Evolutionary conservation across 2,797 vertebrate genomes (phyloP).

Genomic region (Chromis chromis): DNA sequence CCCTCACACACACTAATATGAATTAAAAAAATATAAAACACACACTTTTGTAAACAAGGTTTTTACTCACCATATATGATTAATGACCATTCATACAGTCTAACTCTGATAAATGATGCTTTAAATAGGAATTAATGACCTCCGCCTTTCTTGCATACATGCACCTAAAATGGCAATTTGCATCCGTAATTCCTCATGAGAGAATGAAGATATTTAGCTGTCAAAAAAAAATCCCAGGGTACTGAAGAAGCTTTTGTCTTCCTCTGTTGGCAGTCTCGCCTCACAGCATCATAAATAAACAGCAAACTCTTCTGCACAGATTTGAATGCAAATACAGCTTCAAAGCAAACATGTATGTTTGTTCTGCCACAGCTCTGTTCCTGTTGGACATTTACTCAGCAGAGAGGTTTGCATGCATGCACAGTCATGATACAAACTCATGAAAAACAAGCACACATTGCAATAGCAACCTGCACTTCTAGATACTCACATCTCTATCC

Average conservation of each 20-base stretch:
- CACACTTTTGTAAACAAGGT: slow-evolving; percentile 20
- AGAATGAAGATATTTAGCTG: slow-evolving; percentile 73
- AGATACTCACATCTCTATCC: slow-evolving; percentile 73
- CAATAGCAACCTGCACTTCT: slow-evolving; percentile 47
- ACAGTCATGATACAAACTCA: slow-evolving; percentile 14
- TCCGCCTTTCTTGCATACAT: slow-evolving; percentile 18
- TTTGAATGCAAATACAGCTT: slow-evolving; percentile 21
- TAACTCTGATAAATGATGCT: slow-evolving; percentile 61
- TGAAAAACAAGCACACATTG: slow-evolving; percentile 37
- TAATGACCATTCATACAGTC: slow-evolving; percentile 44
- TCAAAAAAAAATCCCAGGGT: slow-evolving; percentile 42
- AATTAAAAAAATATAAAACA: slow-evolving; percentile 24
- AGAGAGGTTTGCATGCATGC: slow-evolving; percentile 4
- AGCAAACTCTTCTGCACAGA: slow-evolving; percentile 11
- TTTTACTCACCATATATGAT: slow-evolving; percentile 48
- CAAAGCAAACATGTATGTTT: slow-evolving; percentile 36
- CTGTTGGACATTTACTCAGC: slow-evolving; percentile 14
- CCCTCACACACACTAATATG: slow-evolving; percentile 3
- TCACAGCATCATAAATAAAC: slow-evolving; percentile 31
- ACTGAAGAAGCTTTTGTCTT: slow-evolving; percentile 38
- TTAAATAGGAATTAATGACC: slow-evolving; percentile 64
- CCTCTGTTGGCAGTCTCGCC: slow-evolving; percentile 43
- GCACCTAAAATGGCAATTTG: slow-evolving; percentile 63
- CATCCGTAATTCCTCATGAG: slow-evolving; percentile 51
- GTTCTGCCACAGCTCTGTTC: slow-evolving; percentile 10